A percentile compares a stretch with the other conserved stretches of the same genome.
Evolutionary conservation across 2,888 invertebrate species (phyloP).

Genomic region (Horisme vitalbata): DNA sequence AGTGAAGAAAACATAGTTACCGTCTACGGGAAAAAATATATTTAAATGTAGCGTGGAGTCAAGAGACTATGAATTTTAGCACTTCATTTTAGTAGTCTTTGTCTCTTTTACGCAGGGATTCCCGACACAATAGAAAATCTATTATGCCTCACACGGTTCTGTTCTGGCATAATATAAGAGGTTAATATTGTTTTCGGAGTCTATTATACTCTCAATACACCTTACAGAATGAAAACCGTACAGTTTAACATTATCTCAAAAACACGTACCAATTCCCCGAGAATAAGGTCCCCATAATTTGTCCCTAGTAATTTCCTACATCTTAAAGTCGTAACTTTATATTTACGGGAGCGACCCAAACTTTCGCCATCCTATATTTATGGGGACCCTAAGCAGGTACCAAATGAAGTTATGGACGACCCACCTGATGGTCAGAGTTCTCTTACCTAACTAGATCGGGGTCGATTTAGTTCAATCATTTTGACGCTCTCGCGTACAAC

Average conservation of each 20-base stretch:
- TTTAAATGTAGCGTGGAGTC: no score
- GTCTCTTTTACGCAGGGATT: no score
- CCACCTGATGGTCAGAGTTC: conserved; percentile 14
- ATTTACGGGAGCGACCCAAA: conserved; percentile 22
- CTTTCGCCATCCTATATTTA: conserved; percentile 17
- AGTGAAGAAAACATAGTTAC: no score
- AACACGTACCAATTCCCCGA: neutral
- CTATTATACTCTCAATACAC: no score
- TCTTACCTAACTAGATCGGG: neutral
- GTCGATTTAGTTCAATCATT: conserved; percentile 1
- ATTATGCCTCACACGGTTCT: no score
- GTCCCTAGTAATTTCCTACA: conserved; percentile 12
- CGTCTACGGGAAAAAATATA: no score
- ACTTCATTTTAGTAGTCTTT: no score
- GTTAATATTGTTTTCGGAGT: no score
- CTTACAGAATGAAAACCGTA: no score
- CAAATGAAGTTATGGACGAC: conserved; percentile 18
- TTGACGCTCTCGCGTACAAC: neutral
- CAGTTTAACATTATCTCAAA: neutral
- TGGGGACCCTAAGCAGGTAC: conserved; percentile 20
- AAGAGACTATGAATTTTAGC: no score
- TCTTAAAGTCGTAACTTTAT: conserved; percentile 20
- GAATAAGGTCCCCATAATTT: conserved; percentile 10
- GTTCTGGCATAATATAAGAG: no score
- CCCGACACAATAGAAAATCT: no score